Conservation (phyloP, 2,888 invertebrate species). For the Adela reaumurella region DNA sequence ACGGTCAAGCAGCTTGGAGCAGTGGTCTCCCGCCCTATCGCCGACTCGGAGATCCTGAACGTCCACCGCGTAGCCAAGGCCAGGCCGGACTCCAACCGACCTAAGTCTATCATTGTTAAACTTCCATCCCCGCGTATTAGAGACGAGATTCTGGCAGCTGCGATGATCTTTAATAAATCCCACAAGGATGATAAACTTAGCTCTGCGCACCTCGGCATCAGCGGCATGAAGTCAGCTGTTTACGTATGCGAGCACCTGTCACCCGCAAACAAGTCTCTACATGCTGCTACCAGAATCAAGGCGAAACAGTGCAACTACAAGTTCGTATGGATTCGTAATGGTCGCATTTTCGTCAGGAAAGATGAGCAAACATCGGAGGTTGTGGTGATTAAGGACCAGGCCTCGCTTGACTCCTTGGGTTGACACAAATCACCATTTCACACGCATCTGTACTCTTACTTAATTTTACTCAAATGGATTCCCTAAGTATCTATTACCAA, state of each 20-base stretch:
- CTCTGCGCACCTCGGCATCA: not conserved
- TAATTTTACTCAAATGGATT: no score
- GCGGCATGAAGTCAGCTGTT: slow-evolving; percentile 8
- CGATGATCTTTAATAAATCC: not conserved
- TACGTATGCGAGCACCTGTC: slow-evolving; percentile 8
- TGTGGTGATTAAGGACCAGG: no score
- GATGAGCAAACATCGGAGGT: not conserved
- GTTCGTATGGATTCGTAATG: slow-evolving; percentile 4
- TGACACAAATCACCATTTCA: no score
- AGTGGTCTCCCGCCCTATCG: no score
- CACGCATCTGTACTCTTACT: no score
- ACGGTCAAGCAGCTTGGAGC: slow-evolving; percentile 7
- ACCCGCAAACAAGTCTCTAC: slow-evolving; percentile 3
- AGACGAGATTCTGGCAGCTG: slow-evolving; percentile 1
- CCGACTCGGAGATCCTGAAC: not conserved
- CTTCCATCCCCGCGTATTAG: not conserved
- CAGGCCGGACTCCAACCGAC: slow-evolving; percentile 1
- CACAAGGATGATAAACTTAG: slow-evolving; percentile 1
- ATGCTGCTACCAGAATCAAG: slow-evolving; percentile 3
- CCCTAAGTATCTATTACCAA: no score
- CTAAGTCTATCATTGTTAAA: slow-evolving; percentile 4
- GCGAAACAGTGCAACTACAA: slow-evolving; percentile 1
- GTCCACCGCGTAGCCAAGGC: slow-evolving; percentile 1
- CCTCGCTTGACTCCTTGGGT: no score
- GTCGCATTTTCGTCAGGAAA: slow-evolving; percentile 1